These are phyloP conservation scores for Melanogrammus aeglefinus DNA, from an alignment of 2,797 vertebrate genomes.

Conservation along the genomic window DNA sequence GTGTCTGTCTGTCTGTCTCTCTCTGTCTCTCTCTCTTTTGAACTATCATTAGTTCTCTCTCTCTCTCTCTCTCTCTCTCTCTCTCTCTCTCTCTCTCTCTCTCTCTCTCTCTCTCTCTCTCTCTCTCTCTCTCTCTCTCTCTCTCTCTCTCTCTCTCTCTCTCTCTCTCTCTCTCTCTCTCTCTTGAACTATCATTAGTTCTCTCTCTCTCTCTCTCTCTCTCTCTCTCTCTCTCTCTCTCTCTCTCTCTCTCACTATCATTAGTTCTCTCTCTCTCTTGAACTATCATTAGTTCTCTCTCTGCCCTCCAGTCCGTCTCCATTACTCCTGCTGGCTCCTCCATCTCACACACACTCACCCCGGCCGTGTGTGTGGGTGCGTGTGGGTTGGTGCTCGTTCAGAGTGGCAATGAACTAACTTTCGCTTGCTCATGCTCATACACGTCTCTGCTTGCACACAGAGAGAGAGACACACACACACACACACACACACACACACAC, in stretches of 20 bases:
- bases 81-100: background rate
- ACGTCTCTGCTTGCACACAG: constrained; percentile 44
- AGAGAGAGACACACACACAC: too few species aligned
- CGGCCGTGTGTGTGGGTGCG: constrained; percentile 21
- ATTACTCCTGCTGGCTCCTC: constrained; percentile 30
- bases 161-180: constrained; percentile 20
- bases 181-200: too few species aligned
- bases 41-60: too few species aligned
- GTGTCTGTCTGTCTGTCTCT: background rate
- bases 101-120: too few species aligned
- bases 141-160: background rate
- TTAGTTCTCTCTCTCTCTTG: too few species aligned
- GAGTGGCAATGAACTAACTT: constrained; percentile 42
- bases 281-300: too few species aligned
- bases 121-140: background rate
- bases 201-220: too few species aligned
- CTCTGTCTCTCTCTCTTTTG: background rate
- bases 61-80: background rate
- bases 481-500: background rate
- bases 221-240: too few species aligned
- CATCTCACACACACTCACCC: constrained; percentile 17
- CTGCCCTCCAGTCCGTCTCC: constrained; percentile 51
- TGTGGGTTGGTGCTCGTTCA: constrained; percentile 33
- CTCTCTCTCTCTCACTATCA: too few species aligned
- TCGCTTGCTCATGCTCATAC: constrained; percentile 22